Percentiles rank a stretch among this genome's conserved stretches.
These are phyloP conservation scores for Platalea minor DNA, from an alignment of 2,797 vertebrate genomes.

Conservation along the genomic window DNA sequence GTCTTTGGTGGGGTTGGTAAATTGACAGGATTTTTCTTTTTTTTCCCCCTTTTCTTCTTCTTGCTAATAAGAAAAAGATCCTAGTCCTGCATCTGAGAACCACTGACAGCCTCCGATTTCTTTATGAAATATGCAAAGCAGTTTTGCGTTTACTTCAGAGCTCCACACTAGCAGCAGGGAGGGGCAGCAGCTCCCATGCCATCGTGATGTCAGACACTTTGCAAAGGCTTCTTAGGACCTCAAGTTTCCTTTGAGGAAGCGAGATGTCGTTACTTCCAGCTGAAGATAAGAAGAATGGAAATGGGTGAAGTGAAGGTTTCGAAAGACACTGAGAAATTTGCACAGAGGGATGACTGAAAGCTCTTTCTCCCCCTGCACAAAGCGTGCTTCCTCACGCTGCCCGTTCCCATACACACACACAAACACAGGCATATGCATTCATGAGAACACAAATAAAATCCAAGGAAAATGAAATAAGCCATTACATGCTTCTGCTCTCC, in stretches of 20 bases:
- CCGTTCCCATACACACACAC: background rate
- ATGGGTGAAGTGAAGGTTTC: background rate
- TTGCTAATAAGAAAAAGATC: background rate
- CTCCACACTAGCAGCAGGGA: background rate
- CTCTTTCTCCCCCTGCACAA: background rate
- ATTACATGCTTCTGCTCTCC: background rate
- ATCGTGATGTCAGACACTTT: background rate
- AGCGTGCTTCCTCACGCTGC: background rate
- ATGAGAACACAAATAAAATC: background rate
- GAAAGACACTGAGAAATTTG: background rate
- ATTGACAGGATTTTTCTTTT: background rate
- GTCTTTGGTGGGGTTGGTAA: background rate
- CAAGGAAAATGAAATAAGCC: background rate
- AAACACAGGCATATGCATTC: background rate
- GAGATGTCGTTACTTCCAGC: background rate
- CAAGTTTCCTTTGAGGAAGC: background rate
- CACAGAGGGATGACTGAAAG: background rate
- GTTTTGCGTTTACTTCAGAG: background rate
- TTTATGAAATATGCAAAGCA: background rate
- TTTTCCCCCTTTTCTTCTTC: accelerated
- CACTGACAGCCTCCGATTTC: background rate
- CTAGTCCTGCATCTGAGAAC: background rate
- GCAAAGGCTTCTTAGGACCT: background rate
- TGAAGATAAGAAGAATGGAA: background rate
- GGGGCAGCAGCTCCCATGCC: background rate